These are phyloP conservation scores for Scophthalmus maximus DNA, from an alignment of 2,113 vertebrate species.

Conservation along the genomic window DNA sequence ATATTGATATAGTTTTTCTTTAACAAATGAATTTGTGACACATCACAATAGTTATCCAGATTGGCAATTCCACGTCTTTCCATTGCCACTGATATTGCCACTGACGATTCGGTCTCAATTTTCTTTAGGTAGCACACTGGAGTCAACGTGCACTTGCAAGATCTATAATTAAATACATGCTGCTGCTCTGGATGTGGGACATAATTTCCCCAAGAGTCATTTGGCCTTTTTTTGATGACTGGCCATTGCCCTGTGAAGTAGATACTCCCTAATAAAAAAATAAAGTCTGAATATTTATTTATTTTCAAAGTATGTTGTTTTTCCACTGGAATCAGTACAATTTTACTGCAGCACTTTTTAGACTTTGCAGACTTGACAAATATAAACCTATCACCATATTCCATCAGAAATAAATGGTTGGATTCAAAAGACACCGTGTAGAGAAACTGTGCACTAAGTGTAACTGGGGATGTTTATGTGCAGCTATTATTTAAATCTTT, in stretches of 20 bases:
- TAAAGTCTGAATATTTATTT: not conserved
- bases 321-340: not conserved
- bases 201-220: slow-evolving; percentile 52
- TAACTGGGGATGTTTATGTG: not conserved
- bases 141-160: slow-evolving; percentile 30
- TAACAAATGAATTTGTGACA: not conserved
- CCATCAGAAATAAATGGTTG: not conserved
- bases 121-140: not conserved
- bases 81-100: not conserved
- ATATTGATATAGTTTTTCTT: not conserved
- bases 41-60: too few species aligned
- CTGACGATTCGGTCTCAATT: too few species aligned
- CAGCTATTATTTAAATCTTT: slow-evolving; percentile 10
- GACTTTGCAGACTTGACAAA: slow-evolving; percentile 14
- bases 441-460: not conserved
- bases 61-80: not conserved
- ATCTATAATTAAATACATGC: slow-evolving; percentile 55
- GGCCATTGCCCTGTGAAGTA: slow-evolving; percentile 14
- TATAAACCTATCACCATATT: not conserved
- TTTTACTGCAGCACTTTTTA: not conserved
- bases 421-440: not conserved
- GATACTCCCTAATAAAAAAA: slow-evolving; percentile 1
- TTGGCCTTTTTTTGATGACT: slow-evolving; percentile 13
- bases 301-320: slow-evolving; percentile 11
- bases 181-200: slow-evolving; percentile 44